These are phyloP conservation scores for Amazona guildingii DNA, from an alignment of 2,113 vertebrate species.

Conservation along the genomic window DNA sequence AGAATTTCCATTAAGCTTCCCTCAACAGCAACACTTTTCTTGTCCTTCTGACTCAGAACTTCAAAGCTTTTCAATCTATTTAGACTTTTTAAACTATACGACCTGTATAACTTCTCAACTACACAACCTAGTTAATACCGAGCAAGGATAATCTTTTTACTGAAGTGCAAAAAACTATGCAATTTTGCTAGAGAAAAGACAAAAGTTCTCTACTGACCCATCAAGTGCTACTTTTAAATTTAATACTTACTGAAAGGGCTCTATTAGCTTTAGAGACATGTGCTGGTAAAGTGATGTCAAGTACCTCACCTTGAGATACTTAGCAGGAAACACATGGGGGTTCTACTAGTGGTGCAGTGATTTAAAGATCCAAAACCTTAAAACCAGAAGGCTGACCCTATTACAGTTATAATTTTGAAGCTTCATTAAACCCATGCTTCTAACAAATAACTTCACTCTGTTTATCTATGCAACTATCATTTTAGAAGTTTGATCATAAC, in stretches of 20 bases:
- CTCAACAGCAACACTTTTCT: neutral
- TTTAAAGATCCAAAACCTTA: neutral
- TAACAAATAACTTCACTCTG: neutral
- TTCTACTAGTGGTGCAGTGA: fast-evolving
- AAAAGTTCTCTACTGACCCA: neutral
- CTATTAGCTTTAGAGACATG: neutral
- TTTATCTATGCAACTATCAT: fast-evolving
- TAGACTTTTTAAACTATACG: neutral
- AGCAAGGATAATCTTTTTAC: neutral
- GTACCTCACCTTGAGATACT: fast-evolving
- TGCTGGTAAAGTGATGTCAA: fast-evolving
- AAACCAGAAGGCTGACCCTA: neutral
- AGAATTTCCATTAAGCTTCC: neutral
- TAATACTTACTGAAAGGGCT: neutral
- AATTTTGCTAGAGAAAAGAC: neutral
- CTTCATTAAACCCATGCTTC: neutral
- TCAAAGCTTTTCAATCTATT: neutral
- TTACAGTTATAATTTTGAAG: fast-evolving
- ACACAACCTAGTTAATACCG: neutral
- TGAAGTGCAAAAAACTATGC: neutral
- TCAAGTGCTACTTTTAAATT: fast-evolving
- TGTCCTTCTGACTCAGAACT: neutral
- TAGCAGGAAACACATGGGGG: fast-evolving
- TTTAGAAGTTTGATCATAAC: fast-evolving
- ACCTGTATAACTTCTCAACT: neutral